Evolutionary conservation across 2,888 invertebrate genomes (phyloP), one percentile per base, ranked within the genome.

Genomic region (Mystacides longicornis): DNA sequence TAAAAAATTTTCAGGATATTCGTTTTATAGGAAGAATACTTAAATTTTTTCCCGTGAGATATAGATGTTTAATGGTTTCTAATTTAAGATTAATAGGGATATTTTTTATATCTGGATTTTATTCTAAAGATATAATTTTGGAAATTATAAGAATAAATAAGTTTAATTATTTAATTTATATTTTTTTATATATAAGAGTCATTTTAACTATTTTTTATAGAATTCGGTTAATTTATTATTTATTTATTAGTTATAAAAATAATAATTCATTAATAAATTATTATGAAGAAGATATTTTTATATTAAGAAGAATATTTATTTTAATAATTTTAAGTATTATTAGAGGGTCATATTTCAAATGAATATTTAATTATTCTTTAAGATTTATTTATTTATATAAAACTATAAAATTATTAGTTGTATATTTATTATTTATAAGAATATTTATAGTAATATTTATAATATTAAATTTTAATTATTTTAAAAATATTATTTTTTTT

Each of bases 21-120:
- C 85, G 85, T 2, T 72, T 64, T 69, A 79, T 83, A 63, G 80
- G 81, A 0, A 69, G 74, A 0, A 64, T 82, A 65, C 68, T 72
- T 57, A 62, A 66, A 51, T 70, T 70, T 65, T 70, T 80, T 64
- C 81, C 81, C 64, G 68, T 79, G 65, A 78, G 78, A 65, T 70
- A 71, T 62, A 65, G 73, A 64, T 78, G 75, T 72, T 74, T 82
- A 69, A 76, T 75, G 73, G 70, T 79, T 67, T 74, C 80, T 63
- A 81, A 78, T 73, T 72, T 83, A 65, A 71, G 81, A 64, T 77
- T 83, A 70, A 80, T 80, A 74, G 83, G 83, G 0, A 73, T 82
- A 67, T 81, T 81, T 7, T 83, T 82, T 80, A 71, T 83, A 68
- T 71, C 81, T 1, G 82, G 81, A 0, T 82, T 81, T 82, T 85